Base-by-base conservation (phyloP, 2,797 vertebrate genomes). In the Scolopax bukidnonensis region DNA sequence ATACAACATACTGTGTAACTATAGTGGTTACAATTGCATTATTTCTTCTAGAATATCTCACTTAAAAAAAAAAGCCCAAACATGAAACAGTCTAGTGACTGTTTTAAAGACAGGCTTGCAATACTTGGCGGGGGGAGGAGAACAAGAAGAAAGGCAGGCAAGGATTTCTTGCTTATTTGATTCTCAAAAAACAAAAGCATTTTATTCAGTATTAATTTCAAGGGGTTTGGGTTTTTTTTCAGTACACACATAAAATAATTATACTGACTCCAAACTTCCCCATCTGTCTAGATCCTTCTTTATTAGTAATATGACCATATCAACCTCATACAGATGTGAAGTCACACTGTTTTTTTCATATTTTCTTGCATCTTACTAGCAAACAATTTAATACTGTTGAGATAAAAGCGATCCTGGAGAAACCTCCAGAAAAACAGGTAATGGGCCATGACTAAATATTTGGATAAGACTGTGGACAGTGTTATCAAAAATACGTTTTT, bases 91-190 rank as follows among this genome's bases (percentile, higher is more conserved):
- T 45, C 30, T 16, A 86, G 27, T 70, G 21, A 89, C 16, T 63
- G 9, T 40, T 77, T 70, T 30, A 74, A 28, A 65, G 27, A 59
- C 8, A 88, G 43, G 6, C 10, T 12, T 75, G 48, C 7, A 80
- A 41, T 50, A 41, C 0, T 48, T 36, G 36, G 36, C 8, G 36
- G 36, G 36, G 25, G 5, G 11, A 5, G 1, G 3, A 59, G 28
- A 79, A 70, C 0, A 3, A 73, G 14, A 81, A 61, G 10, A 47
- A 7, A 6, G 3, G 47, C 69, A 70, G 16, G 11, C 32, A 80
- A 88, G 5, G 7, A 61, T 45, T 59, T 19, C 36, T 48, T 53
- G 23, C 20, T 38, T 77, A 25, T 38, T 68, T 86, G 9, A 25
- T 81, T 43, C 41, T 45, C 2, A 0, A 85, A 75, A 89, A 79